phyloP scores from a whole-genome alignment of 2,797 vertebrate genomes.

The Artibeus lituratus region DNA sequence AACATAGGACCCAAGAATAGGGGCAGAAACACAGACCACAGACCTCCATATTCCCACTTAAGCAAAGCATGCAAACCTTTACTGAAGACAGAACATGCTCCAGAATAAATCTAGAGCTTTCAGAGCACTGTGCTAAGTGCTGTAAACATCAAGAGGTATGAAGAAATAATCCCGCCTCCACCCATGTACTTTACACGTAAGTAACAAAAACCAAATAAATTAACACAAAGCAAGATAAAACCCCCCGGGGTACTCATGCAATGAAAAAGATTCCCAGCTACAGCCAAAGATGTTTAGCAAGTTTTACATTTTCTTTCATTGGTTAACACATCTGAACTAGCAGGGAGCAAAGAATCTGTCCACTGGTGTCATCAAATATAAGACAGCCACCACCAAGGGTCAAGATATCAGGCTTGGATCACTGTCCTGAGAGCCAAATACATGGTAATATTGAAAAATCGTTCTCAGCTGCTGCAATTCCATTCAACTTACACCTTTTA shows the following conservation, averaged over 20 bases:
- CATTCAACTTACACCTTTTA: neutral
- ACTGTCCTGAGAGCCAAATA: neutral
- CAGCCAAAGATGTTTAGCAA: neutral
- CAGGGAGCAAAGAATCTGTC: neutral
- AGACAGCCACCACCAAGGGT: neutral
- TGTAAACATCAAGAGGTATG: constrained; percentile 14
- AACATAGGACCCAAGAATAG: neutral
- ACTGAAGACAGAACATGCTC: constrained; percentile 52
- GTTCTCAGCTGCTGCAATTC: neutral
- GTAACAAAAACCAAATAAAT: constrained; percentile 32
- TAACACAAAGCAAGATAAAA: neutral
- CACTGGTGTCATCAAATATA: neutral
- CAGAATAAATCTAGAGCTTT: constrained; percentile 43
- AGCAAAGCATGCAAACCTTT: constrained; percentile 62
- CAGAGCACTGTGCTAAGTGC: neutral
- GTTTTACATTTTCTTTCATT: neutral
- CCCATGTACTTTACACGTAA: constrained; percentile 15
- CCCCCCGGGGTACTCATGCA: neutral
- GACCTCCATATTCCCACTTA: constrained; percentile 53
- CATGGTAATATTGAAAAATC: neutral
- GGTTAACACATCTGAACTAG: neutral
- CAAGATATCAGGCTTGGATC: neutral
- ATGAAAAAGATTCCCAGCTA: neutral
- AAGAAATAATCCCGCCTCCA: neutral
- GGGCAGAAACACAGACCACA: constrained; percentile 46